Percentiles rank a stretch among this genome's conserved stretches.
Evolutionary conservation across 2,797 vertebrate genomes (phyloP).

Genomic region (Martes flavigula): DNA sequence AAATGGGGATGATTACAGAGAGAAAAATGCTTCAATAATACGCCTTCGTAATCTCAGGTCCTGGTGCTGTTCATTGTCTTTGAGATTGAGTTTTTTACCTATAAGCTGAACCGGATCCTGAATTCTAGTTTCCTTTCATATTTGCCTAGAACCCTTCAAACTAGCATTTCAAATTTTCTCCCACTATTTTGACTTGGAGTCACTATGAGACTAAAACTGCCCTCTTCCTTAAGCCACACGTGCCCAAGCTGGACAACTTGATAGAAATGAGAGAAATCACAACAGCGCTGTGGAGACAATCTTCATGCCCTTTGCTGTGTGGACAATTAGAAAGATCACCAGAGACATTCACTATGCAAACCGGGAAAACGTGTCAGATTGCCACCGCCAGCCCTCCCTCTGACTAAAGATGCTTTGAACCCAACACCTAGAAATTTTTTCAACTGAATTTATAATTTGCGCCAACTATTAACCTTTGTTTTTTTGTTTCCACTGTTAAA

Average conservation of each 20-base stretch:
- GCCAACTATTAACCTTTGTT: not conserved
- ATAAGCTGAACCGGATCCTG: not conserved
- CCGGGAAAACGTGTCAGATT: not conserved
- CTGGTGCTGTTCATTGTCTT: not conserved
- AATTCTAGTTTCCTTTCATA: not conserved
- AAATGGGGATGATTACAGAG: not conserved
- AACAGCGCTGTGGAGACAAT: not conserved
- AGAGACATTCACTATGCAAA: not conserved
- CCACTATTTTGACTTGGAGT: not conserved
- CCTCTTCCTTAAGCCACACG: not conserved
- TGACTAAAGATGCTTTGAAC: not conserved
- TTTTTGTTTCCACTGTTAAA: not conserved
- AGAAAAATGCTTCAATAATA: not conserved
- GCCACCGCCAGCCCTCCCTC: not conserved
- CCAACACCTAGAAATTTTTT: not conserved
- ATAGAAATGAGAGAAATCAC: not conserved
- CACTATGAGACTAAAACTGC: not conserved
- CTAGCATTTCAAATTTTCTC: not conserved
- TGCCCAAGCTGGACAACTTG: not conserved
- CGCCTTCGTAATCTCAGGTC: not conserved
- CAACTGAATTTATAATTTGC: not conserved
- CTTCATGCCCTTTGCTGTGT: not conserved
- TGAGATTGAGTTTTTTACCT: not conserved
- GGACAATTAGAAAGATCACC: not conserved
- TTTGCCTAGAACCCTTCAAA: not conserved